These are phyloP conservation scores for Onchidella celtica DNA, from an alignment of 2,888 invertebrate species.

Conservation along the genomic window DNA sequence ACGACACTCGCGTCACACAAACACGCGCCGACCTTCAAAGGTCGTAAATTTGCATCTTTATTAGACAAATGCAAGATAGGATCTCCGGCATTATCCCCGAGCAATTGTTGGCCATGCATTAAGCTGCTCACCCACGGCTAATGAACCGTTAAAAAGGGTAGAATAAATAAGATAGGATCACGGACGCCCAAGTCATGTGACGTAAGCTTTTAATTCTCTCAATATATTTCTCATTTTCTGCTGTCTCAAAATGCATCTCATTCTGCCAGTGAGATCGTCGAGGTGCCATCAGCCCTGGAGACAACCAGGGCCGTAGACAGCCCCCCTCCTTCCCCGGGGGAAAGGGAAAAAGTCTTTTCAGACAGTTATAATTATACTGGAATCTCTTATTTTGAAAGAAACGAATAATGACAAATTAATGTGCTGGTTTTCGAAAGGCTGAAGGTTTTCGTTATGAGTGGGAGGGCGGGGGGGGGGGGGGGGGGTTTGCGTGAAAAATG, in stretches of 20 bases:
- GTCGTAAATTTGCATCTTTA: constrained; percentile 23
- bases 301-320: neutral
- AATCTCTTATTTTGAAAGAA: no score
- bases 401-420: no score
- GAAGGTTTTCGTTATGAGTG: no score
- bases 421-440: no score
- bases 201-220: constrained; percentile 34
- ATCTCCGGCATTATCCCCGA: constrained; percentile 22
- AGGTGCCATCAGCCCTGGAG: constrained; percentile 14
- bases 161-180: constrained; percentile 33
- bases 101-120: constrained; percentile 13
- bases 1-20: no score
- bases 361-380: no score
- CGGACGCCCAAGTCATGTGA: constrained; percentile 17
- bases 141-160: constrained; percentile 24
- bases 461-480: no score
- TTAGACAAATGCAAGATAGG: constrained; percentile 23
- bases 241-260: constrained; percentile 31
- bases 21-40: constrained; percentile 1
- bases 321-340: no score
- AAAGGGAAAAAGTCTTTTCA: no score
- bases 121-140: neutral
- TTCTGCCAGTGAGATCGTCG: constrained; percentile 16
- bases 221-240: constrained; percentile 35
- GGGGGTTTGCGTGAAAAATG: no score